Base-by-base conservation (phyloP, 2,888 invertebrate species). In the Euzophera pinguis region DNA sequence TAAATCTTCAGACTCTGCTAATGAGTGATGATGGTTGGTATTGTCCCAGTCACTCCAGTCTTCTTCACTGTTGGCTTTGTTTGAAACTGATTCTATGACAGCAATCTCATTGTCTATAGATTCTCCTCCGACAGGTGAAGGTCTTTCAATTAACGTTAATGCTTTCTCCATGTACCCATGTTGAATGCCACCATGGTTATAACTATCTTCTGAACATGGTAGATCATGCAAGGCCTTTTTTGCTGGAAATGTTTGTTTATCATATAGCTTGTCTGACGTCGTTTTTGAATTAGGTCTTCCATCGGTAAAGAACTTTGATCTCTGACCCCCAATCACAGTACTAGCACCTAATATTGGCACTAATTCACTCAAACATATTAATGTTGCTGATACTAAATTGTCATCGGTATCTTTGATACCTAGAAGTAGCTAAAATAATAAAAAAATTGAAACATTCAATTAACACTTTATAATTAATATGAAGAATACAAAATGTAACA, bases 331-430 rank as follows among this genome's bases (percentile, higher is more conserved):
- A 42, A 98, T 94, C 0, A 98, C 97, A 14, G 94, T 92, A n/a
- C 94, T 92, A 10, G 97, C 95, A 10, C 98, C 98, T 50, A 97
- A 87, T 58, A 97, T 92, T 0, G 96, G 95, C 17, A 98, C 95
- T 53, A 98, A 83, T 69, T 96, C 95, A 53, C 97, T 96, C 54
- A 98, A 81, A 50, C 95, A 95, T 53, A 93, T 92, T 47, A 98
- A 85, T 9, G 97, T 97, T 54, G 94, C 93, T 22, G 95, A 92
- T 0, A 98, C 98, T 56, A 98, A 84, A 52, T 91, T 91, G 75
- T 98, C 96, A 79, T 96, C 95, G 1, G 93, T 94, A 72, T 98
- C 98, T 77, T 96, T 95, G 62, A 98, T 94, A 3, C 97, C 98
- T 34, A 97, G 92, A 37, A 97, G 89, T 50, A 98, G 83, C 93